A percentile compares a stretch with the other conserved stretches of the same genome.
phyloP scores from a whole-genome alignment of 2,888 invertebrate genomes.

The Phalera bucephala region DNA sequence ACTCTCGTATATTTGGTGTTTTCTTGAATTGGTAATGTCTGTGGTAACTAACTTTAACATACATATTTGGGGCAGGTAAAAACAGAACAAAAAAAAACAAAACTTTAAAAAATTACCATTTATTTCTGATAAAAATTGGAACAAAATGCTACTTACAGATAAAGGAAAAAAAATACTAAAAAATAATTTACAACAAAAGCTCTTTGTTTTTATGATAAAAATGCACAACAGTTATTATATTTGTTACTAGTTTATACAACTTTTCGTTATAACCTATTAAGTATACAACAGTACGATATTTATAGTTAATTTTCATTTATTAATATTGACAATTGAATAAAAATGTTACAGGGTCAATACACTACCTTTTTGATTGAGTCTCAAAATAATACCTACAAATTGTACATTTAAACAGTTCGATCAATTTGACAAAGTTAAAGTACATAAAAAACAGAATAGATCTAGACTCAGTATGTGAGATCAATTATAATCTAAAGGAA shows the following conservation, averaged over 20 bases:
- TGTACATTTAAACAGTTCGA: too few relatives aligned
- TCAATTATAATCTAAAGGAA: too few relatives aligned
- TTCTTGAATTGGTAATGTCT: too few relatives aligned
- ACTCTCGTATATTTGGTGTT: too few relatives aligned
- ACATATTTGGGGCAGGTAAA: not conserved
- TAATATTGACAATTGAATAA: constrained; percentile 13
- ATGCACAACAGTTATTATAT: constrained; percentile 39
- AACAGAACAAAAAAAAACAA: constrained; percentile 17
- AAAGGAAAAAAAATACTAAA: constrained; percentile 22
- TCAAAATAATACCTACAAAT: too few relatives aligned
- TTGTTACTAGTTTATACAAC: not conserved
- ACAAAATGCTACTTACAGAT: constrained; percentile 27
- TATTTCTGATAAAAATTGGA: constrained; percentile 35
- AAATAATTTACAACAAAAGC: constrained; percentile 49
- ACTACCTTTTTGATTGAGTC: too few relatives aligned
- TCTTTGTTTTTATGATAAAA: constrained; percentile 24
- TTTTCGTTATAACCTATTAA: constrained; percentile 13
- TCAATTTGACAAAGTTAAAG: too few relatives aligned
- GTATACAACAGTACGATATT: constrained; percentile 29
- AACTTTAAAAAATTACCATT: constrained; percentile 32
- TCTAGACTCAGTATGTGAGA: too few relatives aligned
- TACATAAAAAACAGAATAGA: too few relatives aligned
- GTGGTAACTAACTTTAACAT: too few relatives aligned
- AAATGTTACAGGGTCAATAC: too few relatives aligned
- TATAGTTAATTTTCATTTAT: constrained; percentile 11